Conservation (phyloP, 2,888 invertebrate species). For the Temnothorax rugatulus region DNA sequence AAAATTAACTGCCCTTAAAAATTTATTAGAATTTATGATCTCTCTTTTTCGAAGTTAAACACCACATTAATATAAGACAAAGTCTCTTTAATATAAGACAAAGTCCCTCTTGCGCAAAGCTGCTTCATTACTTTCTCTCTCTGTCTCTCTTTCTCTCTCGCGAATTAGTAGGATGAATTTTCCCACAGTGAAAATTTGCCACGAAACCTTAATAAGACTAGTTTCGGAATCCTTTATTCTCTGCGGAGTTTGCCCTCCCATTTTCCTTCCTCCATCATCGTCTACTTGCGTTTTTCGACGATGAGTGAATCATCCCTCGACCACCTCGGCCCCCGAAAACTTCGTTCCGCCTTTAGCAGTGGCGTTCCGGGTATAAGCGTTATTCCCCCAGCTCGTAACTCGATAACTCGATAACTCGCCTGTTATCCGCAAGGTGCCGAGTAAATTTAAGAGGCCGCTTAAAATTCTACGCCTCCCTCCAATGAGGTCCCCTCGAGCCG, state of each 20-base stretch:
- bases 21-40: constrained; percentile 28
- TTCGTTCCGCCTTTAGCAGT: constrained; percentile 40
- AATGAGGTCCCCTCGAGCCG: constrained; percentile 28
- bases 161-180: constrained; percentile 22
- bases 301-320: constrained; percentile 63
- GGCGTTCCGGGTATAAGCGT: constrained; percentile 57
- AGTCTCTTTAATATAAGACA: constrained; percentile 32
- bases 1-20: background rate
- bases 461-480: constrained; percentile 69
- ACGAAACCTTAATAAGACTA: constrained; percentile 58
- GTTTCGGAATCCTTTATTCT: constrained; percentile 58
- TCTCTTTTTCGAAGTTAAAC: constrained; percentile 26
- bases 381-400: constrained; percentile 64
- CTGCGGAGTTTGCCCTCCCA: constrained; percentile 1
- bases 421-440: constrained; percentile 69
- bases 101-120: constrained; percentile 18
- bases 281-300: constrained; percentile 58
- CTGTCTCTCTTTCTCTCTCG: constrained; percentile 12
- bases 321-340: constrained; percentile 43
- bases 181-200: constrained; percentile 42
- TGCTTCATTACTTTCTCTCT: constrained; percentile 23
- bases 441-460: constrained; percentile 72
- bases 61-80: constrained; percentile 33
- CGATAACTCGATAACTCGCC: constrained; percentile 73
- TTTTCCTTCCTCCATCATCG: constrained; percentile 23